phyloP scores from a whole-genome alignment of 2,888 invertebrate species.

The Catocala nupta region DNA sequence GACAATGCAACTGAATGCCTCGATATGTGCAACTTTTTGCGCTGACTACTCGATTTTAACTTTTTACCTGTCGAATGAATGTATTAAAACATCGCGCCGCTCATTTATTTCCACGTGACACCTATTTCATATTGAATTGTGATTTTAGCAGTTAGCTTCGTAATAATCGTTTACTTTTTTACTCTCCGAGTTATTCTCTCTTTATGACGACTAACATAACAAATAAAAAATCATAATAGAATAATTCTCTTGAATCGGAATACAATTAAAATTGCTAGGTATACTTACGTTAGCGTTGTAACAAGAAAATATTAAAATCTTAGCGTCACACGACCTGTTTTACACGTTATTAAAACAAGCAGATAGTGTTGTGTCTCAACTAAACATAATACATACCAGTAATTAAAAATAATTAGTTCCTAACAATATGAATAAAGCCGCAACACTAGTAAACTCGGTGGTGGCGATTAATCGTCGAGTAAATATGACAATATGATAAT shows the following conservation, averaged over 20 bases:
- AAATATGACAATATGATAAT: constrained; percentile 40
- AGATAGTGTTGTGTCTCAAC: not conserved
- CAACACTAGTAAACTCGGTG: constrained; percentile 12
- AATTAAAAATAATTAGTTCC: constrained; percentile 26
- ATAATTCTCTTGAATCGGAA: too few species aligned
- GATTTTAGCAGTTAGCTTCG: constrained; percentile 27
- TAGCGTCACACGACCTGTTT: constrained; percentile 7
- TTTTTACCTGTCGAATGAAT: constrained; percentile 15
- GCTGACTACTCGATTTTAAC: constrained; percentile 32
- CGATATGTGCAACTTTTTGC: constrained; percentile 30
- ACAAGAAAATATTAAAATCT: not conserved
- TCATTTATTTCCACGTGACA: constrained; percentile 22
- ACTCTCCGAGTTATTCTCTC: too few species aligned
- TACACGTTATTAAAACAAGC: constrained; percentile 9
- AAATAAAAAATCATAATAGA: too few species aligned
- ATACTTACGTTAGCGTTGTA: too few species aligned
- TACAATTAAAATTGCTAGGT: too few species aligned
- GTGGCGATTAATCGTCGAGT: constrained; percentile 27
- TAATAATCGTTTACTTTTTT: too few species aligned
- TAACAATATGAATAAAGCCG: constrained; percentile 23
- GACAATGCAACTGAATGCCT: constrained; percentile 34
- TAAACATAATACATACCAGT: constrained; percentile 34
- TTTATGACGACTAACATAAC: too few species aligned
- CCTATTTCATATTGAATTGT: constrained; percentile 9
- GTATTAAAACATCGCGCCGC: constrained; percentile 14